Conservation (phyloP, 2,888 invertebrate genomes). For the Criorhina ranunculi region DNA sequence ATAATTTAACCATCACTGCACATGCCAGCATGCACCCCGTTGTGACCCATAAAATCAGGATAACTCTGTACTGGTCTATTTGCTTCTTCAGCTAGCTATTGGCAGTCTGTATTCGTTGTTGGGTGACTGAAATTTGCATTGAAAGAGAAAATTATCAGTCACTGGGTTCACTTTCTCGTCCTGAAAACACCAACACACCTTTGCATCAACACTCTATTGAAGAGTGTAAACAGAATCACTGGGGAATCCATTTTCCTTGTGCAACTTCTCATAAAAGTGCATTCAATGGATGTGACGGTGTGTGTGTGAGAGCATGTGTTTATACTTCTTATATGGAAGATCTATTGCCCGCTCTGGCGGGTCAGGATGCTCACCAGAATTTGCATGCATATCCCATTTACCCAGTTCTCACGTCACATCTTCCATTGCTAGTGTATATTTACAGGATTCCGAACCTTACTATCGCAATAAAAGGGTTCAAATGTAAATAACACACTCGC, state of each 20-base stretch:
- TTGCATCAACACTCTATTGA: constrained; percentile 35
- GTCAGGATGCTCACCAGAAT: constrained; percentile 35
- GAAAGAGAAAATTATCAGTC: constrained; percentile 65
- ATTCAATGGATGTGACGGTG: constrained; percentile 61
- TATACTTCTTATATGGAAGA: constrained; percentile 3
- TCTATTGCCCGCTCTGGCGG: constrained; percentile 61
- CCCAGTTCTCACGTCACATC: constrained; percentile 55
- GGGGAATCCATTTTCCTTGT: constrained; percentile 63
- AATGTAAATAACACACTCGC: constrained; percentile 66
- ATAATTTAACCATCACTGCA: constrained; percentile 60
- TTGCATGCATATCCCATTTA: constrained; percentile 68
- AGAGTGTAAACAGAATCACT: constrained; percentile 66
- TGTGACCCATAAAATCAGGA: constrained; percentile 66
- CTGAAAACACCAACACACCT: constrained; percentile 30
- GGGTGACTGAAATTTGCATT: constrained; percentile 69
- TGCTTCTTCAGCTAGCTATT: constrained; percentile 56
- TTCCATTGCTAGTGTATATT: constrained; percentile 40
- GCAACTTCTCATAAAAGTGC: constrained; percentile 71
- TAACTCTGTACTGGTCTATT: constrained; percentile 50
- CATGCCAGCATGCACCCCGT: constrained; percentile 41
- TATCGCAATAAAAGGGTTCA: constrained; percentile 68
- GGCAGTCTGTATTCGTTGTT: constrained; percentile 53
- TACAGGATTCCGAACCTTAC: constrained; percentile 54
- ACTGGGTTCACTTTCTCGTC: background rate
- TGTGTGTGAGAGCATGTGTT: background rate